These are phyloP conservation scores for Perca schrenkii DNA, from an alignment of 2,113 vertebrate species.

Conservation along the genomic window DNA sequence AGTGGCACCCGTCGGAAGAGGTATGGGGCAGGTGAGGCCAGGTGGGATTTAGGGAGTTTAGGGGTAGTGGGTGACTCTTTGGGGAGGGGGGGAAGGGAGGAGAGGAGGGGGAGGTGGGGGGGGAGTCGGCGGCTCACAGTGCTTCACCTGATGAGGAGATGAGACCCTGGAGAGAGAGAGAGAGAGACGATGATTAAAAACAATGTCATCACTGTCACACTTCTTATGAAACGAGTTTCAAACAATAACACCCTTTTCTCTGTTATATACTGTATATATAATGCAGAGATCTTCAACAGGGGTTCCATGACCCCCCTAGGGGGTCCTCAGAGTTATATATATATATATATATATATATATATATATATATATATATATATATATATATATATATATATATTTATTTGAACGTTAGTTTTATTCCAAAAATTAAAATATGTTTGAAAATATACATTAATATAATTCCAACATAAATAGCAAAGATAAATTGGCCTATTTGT, in stretches of 20 bases:
- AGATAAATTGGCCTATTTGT: no score
- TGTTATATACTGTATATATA: neutral
- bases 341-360: no score
- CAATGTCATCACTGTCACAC: neutral
- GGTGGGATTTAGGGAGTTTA: slow-evolving; percentile 31
- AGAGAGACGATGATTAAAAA: neutral
- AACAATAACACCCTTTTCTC: neutral
- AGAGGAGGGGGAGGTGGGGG: neutral
- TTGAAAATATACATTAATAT: no score
- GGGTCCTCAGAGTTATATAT: no score
- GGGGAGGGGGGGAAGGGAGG: neutral
- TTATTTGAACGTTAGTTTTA: no score
- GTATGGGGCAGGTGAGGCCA: slow-evolving; percentile 51
- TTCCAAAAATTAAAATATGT: no score
- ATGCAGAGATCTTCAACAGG: no score
- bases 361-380: no score
- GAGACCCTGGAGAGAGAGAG: slow-evolving; percentile 65
- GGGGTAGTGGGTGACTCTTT: slow-evolving; percentile 33
- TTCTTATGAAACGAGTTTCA: neutral
- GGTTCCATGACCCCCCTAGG: no score
- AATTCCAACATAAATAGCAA: no score
- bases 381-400: no score
- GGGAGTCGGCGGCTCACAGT: slow-evolving; percentile 50
- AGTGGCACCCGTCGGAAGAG: slow-evolving; percentile 69
- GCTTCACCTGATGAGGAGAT: slow-evolving; percentile 73